Evolutionary conservation across 2,888 invertebrate genomes (phyloP).

Genomic region (Bugula neritina): DNA sequence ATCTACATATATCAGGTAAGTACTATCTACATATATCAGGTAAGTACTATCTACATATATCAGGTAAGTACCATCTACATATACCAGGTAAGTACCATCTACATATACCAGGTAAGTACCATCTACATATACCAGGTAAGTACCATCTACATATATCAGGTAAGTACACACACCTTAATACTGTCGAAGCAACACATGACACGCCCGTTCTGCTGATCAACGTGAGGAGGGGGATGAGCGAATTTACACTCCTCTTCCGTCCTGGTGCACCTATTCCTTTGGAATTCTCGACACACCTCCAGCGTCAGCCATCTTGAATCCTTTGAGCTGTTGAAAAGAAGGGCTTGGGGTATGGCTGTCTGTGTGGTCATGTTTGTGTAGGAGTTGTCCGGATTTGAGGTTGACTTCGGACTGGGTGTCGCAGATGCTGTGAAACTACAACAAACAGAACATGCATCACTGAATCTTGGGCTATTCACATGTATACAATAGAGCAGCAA

Average conservation of each 20-base stretch:
- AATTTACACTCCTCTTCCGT: slow-evolving; percentile 98
- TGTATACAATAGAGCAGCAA: too few relatives aligned
- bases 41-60: too few relatives aligned
- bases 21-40: too few relatives aligned
- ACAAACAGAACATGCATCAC: too few relatives aligned
- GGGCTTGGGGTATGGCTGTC: slow-evolving; percentile 18
- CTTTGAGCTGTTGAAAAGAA: slow-evolving; percentile 57
- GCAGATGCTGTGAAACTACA: slow-evolving; percentile 6
- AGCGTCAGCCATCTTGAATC: slow-evolving; percentile 99
- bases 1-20: too few relatives aligned
- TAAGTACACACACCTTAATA: slow-evolving; percentile 93
- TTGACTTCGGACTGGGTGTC: slow-evolving; percentile 10
- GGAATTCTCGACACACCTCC: slow-evolving; percentile 94
- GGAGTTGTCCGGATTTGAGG: neutral
- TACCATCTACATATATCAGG: too few relatives aligned
- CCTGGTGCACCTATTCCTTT: slow-evolving; percentile 98
- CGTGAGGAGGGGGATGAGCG: slow-evolving; percentile 98
- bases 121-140: too few relatives aligned
- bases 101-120: too few relatives aligned
- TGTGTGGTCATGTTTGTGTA: slow-evolving; percentile 21
- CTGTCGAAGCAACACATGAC: slow-evolving; percentile 99
- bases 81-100: too few relatives aligned
- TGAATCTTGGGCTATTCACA: too few relatives aligned
- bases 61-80: too few relatives aligned
- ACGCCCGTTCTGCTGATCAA: slow-evolving; percentile 98